Evolutionary conservation across 2,888 invertebrate genomes (phyloP).

Genomic region (Lamproptera curius): DNA sequence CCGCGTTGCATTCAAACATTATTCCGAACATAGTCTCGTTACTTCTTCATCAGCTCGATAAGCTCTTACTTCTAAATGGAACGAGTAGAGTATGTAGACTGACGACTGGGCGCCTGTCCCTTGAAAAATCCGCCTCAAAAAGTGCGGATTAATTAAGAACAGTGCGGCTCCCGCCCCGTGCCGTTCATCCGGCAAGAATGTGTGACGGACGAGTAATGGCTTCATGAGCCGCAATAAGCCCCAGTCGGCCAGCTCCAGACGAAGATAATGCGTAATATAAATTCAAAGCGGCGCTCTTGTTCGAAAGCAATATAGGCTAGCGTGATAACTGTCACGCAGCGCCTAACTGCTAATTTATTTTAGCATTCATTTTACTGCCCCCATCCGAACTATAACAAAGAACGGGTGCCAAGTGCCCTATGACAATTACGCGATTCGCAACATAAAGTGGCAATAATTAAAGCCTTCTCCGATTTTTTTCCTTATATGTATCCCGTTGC

Average conservation of each 20-base stretch:
- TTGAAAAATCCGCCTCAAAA: slow-evolving; percentile 42
- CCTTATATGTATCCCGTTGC: no score
- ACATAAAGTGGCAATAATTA: no score
- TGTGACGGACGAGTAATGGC: slow-evolving; percentile 43
- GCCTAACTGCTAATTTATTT: slow-evolving; percentile 40
- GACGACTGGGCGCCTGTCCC: neutral
- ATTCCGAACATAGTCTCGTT: neutral
- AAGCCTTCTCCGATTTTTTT: no score
- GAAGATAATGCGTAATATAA: slow-evolving; percentile 59
- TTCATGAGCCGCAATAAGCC: slow-evolving; percentile 50
- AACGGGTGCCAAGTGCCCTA: neutral
- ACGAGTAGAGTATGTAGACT: no score
- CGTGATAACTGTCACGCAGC: slow-evolving; percentile 41
- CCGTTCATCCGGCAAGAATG: slow-evolving; percentile 46
- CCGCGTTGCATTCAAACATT: slow-evolving; percentile 13
- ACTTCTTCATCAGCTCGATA: no score
- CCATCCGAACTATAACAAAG: neutral
- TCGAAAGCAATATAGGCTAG: slow-evolving; percentile 41
- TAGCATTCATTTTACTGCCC: slow-evolving; percentile 12
- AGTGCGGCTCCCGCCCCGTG: slow-evolving; percentile 45
- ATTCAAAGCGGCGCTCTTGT: slow-evolving; percentile 54
- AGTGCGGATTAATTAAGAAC: slow-evolving; percentile 49
- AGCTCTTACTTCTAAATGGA: no score
- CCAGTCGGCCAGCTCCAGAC: slow-evolving; percentile 39
- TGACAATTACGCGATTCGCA: no score